Percentiles rank a stretch among this genome's conserved stretches.
Evolutionary conservation across 2,113 vertebrate species (phyloP).

Genomic region (Ochotona princeps): DNA sequence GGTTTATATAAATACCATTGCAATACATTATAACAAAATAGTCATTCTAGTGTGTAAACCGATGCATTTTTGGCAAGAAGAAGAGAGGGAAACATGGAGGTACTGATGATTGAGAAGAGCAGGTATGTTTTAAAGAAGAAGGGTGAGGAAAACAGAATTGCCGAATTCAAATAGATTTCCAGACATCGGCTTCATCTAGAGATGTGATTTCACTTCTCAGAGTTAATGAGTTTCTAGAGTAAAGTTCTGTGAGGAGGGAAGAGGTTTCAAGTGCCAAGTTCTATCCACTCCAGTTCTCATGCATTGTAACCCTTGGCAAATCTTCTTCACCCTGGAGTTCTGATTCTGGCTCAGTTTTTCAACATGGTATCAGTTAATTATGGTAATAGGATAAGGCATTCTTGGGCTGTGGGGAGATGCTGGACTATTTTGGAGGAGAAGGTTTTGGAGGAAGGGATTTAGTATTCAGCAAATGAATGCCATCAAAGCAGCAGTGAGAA

Average conservation of each 20-base stretch:
- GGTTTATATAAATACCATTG: background rate
- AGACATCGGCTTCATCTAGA: background rate
- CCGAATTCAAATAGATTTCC: background rate
- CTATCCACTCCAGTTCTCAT: constrained; percentile 72
- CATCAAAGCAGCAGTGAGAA: background rate
- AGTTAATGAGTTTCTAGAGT: constrained; percentile 69
- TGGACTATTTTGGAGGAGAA: background rate
- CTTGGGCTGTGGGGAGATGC: background rate
- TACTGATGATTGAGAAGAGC: background rate
- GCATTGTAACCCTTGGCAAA: constrained; percentile 74
- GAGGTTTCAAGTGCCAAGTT: constrained; percentile 71
- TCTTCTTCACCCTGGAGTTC: constrained; percentile 73
- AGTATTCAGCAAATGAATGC: constrained; percentile 27
- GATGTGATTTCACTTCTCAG: background rate
- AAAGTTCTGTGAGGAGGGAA: constrained; percentile 41
- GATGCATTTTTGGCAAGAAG: background rate
- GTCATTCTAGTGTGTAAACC: background rate
- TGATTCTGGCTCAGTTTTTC: constrained; percentile 68
- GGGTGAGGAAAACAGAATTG: background rate
- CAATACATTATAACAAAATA: background rate
- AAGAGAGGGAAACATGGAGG: background rate
- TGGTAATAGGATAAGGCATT: constrained; percentile 67
- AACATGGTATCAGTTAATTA: constrained; percentile 67
- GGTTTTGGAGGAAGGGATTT: background rate
- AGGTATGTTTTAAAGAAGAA: too few species aligned